Base-by-base conservation (phyloP, 2,888 invertebrate species). In the Watsonalla binaria region DNA sequence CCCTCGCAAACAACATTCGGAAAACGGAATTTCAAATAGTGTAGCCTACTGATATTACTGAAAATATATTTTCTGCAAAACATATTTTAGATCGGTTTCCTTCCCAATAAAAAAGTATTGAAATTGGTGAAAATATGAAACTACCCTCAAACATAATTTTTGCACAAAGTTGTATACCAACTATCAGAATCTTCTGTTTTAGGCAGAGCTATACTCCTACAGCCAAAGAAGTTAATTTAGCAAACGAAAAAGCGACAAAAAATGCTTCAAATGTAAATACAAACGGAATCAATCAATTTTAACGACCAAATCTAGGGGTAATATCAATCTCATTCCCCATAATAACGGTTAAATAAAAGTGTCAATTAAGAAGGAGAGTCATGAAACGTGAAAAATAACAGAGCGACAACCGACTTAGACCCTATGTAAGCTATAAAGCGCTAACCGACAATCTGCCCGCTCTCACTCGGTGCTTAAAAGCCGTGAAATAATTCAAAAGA, bases 401-500 rank as follows among this genome's bases (percentile, higher is more conserved):
- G 57, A 47, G 55, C 53, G 51, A 68, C 54, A 37, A 15, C 37
- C 37, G 37, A 49, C 49, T 42, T 11, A 11, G 11, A 42, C 42
- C 9, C 9, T 55, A 52, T 71, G 73, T 72, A 76, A 72, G 71
- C 70, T 70, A 74, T 82, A 82, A 84, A 63, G 62, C 53, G 54
- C 63, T 24, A 70, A 73, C 64, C 74, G 68, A 74, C 81, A 86
- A 84, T 83, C 84, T 82, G 72, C 77, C 39, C 71, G 58, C 65
- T 61, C 64, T 63, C 69, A 66, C 65, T 54, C 54, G 62, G 68
- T 75, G 77, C 76, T 82, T 79, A 86, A 83, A 81, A 78, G 78
- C 78, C 77, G 76, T 82, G 82, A 86, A 88, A 88, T 88, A 85
- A 89, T 87, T 84, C 82, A 86, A 82, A 84, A 80, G 80, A 76